Evolutionary conservation across 2,113 vertebrate genomes (phyloP), one percentile per base, ranked within the genome.

Genomic region (Dromas ardeola): DNA sequence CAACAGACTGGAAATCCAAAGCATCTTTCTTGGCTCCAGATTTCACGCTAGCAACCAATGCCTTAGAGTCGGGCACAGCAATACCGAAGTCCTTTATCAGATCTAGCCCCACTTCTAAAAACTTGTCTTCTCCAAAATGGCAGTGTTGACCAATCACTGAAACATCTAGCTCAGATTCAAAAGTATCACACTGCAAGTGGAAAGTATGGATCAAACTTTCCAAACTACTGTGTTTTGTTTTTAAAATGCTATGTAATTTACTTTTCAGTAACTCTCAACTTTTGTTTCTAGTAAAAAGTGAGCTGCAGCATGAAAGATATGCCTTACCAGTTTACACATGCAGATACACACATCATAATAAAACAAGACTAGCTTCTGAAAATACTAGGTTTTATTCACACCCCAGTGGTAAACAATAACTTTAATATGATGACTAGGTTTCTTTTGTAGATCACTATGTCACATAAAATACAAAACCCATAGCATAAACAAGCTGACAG

Each of bases 361-460:
- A 88, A 97, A 97, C 93, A 94, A 98, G 92, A 95, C 92, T 97
- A 96, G 91, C 91, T 97, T 98, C 96, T 98, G 97, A 98, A 98
- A 98, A 98, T 96, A 98, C 97, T 98, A 98, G 85, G 97, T 97
- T 98, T 98, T 98, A 98, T 98, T 98, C 97, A 98, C 95, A 95
- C 98, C 96, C 91, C 95, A 97, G 96, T 97, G 96, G 69, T 98
- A 98, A 98, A 95, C 96, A 98, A 97, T 98, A 97, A 97, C 80
- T 91, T 96, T 96, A 98, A 95, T 96, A 97, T 97, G 95, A 96
- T 96, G 96, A 83, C 97, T 98, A 97, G 71, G 83, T 86, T 97
- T 97, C 79, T 93, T 96, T 88, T 96, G 96, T 93, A 97, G 94
- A 97, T 97, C 97, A 98, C 97, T 96, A 90, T 95, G 88, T 98